These are phyloP conservation scores for Monoplex corrugatus DNA, from an alignment of 2,888 invertebrate genomes.

Conservation along the genomic window DNA sequence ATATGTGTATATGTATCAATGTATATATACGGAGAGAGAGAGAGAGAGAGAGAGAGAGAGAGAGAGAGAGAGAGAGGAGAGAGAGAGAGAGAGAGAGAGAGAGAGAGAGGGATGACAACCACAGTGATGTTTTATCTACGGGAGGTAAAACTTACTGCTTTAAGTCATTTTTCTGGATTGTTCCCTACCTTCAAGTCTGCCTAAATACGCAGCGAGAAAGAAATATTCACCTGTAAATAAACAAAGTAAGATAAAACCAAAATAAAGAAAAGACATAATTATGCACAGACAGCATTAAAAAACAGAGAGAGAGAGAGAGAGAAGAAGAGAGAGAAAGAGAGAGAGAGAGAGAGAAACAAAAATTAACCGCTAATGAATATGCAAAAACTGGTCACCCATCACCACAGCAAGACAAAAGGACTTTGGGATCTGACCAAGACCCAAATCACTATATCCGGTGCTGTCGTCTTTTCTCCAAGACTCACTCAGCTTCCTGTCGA, in stretches of 20 bases:
- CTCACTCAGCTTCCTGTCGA: not conserved
- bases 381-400: not conserved
- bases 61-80: not conserved
- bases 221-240: too few relatives aligned
- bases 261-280: too few relatives aligned
- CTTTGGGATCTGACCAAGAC: not conserved
- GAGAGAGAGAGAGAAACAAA: not conserved
- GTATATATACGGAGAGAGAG: not conserved
- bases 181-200: too few relatives aligned
- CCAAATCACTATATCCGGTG: constrained; percentile 1
- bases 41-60: not conserved
- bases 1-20: not conserved
- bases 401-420: not conserved
- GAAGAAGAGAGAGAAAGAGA: not conserved
- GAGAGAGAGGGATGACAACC: not conserved
- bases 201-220: too few relatives aligned
- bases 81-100: not conserved
- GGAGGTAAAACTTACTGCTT: too few relatives aligned
- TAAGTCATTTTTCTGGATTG: too few relatives aligned
- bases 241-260: too few relatives aligned
- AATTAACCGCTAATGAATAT: not conserved
- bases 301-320: not conserved
- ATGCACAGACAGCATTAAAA: too few relatives aligned
- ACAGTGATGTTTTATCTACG: too few relatives aligned
- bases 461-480: constrained; percentile 21